Base-by-base conservation (phyloP, 1,140 invertebrate species). In the Notospermus geniculatus region DNA sequence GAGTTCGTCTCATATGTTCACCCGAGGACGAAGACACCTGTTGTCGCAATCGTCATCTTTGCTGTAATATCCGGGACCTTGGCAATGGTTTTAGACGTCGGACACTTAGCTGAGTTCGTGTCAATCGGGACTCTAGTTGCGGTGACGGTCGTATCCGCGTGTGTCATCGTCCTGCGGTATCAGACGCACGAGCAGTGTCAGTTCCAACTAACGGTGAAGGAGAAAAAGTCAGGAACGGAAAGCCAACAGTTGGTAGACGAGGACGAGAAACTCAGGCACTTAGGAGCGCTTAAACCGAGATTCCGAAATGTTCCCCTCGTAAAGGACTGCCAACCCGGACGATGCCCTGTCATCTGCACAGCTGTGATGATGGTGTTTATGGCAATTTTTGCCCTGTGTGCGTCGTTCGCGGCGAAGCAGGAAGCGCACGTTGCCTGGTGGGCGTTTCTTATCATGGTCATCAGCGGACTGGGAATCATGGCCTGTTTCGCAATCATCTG, bases 21-120 rank as follows among this genome's bases (percentile, higher is more conserved):
- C 59, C 68, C 75, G 2, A 70, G 62, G 53, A 82, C 81, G 5
- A 79, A 86, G 82, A 89, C 95, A 9, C 93, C 93, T 0, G 80
- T 95, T 0, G 77, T 87, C 0, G 93, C 93, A 71, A 81, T 95
- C 22, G 83, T 88, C 1, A 86, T 94, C 23, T 92, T 92, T 50
- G 91, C 92, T 0, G 65, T 90, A 87, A 0, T 90, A 2, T 62
- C 91, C 41, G 90, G 89, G 1, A 55, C 91, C 0, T 88, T 95
- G 62, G 91, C 93, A 7, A 75, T 95, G 2, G 74, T 95, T 22
- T 91, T 96, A 72, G 92, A 97, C 77, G 85, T 97, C 62, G 87
- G 92, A 70, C 92, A 92, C 66, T 83, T 96, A 17, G 92, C 96
- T 0, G 93, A 97, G 71, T 93, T 95, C 71, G 92, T 95, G 90